A percentile compares a stretch with the other conserved stretches of the same genome.
phyloP scores from a whole-genome alignment of 2,113 vertebrate species.

The Triplophysa tibetana region DNA sequence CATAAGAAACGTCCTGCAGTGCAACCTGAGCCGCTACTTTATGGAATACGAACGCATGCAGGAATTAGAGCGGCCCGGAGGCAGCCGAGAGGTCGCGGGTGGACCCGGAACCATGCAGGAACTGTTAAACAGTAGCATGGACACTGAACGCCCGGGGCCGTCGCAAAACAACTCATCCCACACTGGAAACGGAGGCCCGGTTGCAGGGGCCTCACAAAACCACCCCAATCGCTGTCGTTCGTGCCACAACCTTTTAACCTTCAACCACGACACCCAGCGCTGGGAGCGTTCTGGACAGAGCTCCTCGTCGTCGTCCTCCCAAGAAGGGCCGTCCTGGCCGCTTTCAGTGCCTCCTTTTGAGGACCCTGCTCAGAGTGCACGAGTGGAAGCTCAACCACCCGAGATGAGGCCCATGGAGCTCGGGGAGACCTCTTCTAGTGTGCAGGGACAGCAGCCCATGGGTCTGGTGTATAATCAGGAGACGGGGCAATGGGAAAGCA shows the following conservation, averaged over 20 bases:
- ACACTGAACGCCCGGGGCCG: slow-evolving; percentile 86
- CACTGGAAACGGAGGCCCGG: slow-evolving; percentile 78
- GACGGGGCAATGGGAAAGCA: slow-evolving; percentile 92
- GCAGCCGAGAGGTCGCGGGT: slow-evolving; percentile 74
- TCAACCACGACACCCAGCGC: slow-evolving; percentile 96
- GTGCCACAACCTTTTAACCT: slow-evolving; percentile 98
- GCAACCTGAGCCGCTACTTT: slow-evolving; percentile 97
- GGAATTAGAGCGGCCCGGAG: slow-evolving; percentile 87
- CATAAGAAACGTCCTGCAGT: slow-evolving; percentile 93
- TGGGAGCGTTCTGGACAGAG: slow-evolving; percentile 92
- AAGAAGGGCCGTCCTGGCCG: slow-evolving; percentile 73
- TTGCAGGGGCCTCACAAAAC: slow-evolving; percentile 52
- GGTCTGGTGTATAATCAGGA: slow-evolving; percentile 97
- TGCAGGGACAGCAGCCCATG: slow-evolving; percentile 88
- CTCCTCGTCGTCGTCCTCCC: slow-evolving; percentile 73
- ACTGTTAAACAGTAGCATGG: slow-evolving; percentile 93
- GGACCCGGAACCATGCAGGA: slow-evolving; percentile 86
- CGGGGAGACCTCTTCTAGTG: slow-evolving; percentile 75
- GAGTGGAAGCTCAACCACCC: slow-evolving; percentile 76
- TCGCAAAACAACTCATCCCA: slow-evolving; percentile 82
- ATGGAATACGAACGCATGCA: slow-evolving; percentile 95
- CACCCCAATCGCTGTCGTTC: slow-evolving; percentile 95
- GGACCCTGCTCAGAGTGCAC: slow-evolving; percentile 55
- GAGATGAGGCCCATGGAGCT: slow-evolving; percentile 82
- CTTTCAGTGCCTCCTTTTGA: slow-evolving; percentile 52